A percentile compares a stretch with the other conserved stretches of the same genome.
phyloP scores from a whole-genome alignment of 2,113 vertebrate species.

The Osmerus mordax region DNA sequence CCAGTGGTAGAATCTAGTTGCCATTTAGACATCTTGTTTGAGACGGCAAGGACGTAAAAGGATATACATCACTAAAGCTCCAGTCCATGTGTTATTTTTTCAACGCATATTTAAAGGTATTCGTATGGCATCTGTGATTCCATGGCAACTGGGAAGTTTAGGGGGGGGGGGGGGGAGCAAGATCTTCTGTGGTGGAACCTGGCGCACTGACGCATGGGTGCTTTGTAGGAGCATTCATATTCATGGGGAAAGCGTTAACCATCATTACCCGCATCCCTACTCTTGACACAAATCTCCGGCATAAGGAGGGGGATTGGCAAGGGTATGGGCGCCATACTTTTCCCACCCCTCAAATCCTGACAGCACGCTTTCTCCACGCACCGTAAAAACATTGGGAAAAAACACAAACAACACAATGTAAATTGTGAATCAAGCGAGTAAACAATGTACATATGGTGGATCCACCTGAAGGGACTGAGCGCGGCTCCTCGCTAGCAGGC shows the following conservation, averaged over 20 bases:
- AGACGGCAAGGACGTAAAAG: neutral
- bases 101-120: conserved; percentile 11
- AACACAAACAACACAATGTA: conserved; percentile 85
- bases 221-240: conserved; percentile 46
- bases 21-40: neutral
- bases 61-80: neutral
- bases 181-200: conserved; percentile 21
- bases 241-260: conserved; percentile 47
- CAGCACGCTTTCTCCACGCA: conserved; percentile 49
- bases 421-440: conserved; percentile 85
- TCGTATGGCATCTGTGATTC: neutral
- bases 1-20: too few relatives aligned
- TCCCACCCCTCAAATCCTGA: conserved; percentile 43
- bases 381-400: conserved; percentile 54
- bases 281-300: conserved; percentile 42
- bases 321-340: conserved; percentile 12
- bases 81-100: neutral
- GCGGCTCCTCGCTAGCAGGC: conserved; percentile 61
- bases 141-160: conserved; percentile 29
- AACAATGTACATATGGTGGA: conserved; percentile 87
- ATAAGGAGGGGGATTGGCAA: conserved; percentile 29
- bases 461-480: conserved; percentile 83
- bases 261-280: conserved; percentile 51
- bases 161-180: conserved; percentile 1
- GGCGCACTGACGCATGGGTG: conserved; percentile 17